These are phyloP conservation scores for Amphipyra tragopoginis DNA, from an alignment of 2,888 invertebrate species.

Conservation along the genomic window DNA sequence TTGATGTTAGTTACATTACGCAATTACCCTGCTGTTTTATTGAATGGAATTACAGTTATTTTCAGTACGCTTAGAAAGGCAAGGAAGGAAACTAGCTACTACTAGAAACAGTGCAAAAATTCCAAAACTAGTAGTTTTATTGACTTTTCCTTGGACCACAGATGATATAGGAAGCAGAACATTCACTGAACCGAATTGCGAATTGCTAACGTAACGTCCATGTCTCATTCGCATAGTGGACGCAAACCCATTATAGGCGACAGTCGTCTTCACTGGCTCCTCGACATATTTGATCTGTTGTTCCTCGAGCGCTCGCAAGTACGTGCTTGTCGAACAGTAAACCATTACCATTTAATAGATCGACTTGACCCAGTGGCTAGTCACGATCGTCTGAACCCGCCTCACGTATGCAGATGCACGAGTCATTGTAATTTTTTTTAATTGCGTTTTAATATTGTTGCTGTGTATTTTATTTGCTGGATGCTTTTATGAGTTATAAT, in stretches of 20 bases:
- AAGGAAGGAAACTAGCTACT: too few species aligned
- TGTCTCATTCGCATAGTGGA: constrained; percentile 15
- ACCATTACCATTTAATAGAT: constrained; percentile 77
- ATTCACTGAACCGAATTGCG: constrained; percentile 1
- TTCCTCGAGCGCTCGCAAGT: constrained; percentile 50
- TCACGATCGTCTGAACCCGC: constrained; percentile 71
- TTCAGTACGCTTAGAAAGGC: too few species aligned
- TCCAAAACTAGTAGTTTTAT: too few species aligned
- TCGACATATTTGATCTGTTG: constrained; percentile 59
- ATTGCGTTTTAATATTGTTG: constrained; percentile 29
- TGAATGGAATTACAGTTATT: too few species aligned
- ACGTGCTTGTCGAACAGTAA: constrained; percentile 68
- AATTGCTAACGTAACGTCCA: constrained; percentile 2
- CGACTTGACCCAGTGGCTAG: constrained; percentile 81
- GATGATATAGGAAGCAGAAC: neutral
- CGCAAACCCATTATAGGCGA: constrained; percentile 52
- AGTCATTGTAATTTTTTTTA: constrained; percentile 46
- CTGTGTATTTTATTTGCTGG: constrained; percentile 17
- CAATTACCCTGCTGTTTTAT: too few species aligned
- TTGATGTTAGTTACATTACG: too few species aligned
- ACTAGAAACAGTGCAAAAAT: too few species aligned
- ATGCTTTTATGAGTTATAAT: neutral
- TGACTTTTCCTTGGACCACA: neutral
- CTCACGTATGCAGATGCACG: constrained; percentile 61
- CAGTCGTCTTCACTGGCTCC: constrained; percentile 50